phyloP scores from a whole-genome alignment of 2,888 invertebrate species.

The Arenicola marina region DNA sequence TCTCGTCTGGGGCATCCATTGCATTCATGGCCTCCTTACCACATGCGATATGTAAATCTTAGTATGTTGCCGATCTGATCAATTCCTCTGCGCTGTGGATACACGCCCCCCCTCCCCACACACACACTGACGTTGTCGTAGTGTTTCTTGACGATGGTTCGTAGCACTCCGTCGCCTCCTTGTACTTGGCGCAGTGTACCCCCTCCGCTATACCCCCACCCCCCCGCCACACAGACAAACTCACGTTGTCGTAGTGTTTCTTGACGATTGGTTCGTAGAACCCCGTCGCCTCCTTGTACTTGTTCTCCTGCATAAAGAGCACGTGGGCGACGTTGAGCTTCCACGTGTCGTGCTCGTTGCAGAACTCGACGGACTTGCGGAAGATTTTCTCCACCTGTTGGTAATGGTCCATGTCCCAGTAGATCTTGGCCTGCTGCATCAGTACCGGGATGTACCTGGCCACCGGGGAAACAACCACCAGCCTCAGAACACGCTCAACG shows the following conservation, averaged over 20 bases:
- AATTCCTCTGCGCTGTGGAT: too few relatives aligned
- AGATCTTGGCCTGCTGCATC: conserved; percentile 99
- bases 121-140: conserved; percentile 71
- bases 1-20: too few relatives aligned
- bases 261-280: conserved; percentile 98
- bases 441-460: conserved; percentile 89
- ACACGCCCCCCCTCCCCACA: background rate
- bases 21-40: too few relatives aligned
- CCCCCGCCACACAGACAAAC: conserved; percentile 22
- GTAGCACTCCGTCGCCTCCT: conserved; percentile 96
- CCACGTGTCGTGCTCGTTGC: conserved; percentile 96
- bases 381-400: conserved; percentile 95
- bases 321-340: conserved; percentile 98
- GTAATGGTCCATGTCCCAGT: conserved; percentile 97
- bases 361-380: conserved; percentile 95
- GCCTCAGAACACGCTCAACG: too few relatives aligned
- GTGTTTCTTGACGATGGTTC: conserved; percentile 96
- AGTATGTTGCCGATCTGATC: too few relatives aligned
- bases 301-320: conserved; percentile 98
- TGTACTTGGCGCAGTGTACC: too few relatives aligned
- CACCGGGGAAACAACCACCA: too few relatives aligned
- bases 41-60: too few relatives aligned
- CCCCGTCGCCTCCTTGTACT: conserved; percentile 95
- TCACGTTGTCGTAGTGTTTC: conserved; percentile 81
- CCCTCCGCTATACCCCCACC: background rate